Conservation (phyloP, 1,140 invertebrate species). For the Pectinophora gossypiella region DNA sequence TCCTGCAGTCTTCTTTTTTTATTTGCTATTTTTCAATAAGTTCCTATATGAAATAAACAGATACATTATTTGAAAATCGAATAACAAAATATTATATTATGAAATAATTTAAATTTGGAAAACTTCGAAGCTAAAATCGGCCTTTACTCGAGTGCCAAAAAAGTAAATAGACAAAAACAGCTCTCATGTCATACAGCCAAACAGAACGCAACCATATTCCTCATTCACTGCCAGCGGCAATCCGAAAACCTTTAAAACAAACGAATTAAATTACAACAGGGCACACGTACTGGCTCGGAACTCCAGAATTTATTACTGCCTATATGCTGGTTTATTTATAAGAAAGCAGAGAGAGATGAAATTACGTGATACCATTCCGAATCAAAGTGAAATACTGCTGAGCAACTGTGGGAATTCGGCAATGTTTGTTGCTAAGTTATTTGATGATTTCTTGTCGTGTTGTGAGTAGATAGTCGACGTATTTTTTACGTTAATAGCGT, state of each 20-base stretch:
- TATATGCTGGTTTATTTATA: slow-evolving; percentile 72
- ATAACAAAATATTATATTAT: too few relatives aligned
- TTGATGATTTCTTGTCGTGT: neutral
- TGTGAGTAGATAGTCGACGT: too few relatives aligned
- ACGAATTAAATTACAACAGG: slow-evolving; percentile 58
- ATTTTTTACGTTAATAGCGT: neutral
- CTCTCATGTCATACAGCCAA: too few relatives aligned
- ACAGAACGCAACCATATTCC: too few relatives aligned
- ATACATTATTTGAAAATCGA: too few relatives aligned
- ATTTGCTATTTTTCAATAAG: too few relatives aligned
- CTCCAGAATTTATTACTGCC: slow-evolving; percentile 64
- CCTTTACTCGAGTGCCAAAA: too few relatives aligned
- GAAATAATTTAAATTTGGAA: too few relatives aligned
- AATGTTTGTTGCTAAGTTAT: neutral
- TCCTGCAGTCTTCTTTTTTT: too few relatives aligned
- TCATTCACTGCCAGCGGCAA: slow-evolving; percentile 35
- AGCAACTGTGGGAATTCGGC: neutral
- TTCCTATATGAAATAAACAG: too few relatives aligned
- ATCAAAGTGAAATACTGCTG: slow-evolving; percentile 61
- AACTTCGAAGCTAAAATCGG: too few relatives aligned
- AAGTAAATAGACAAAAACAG: too few relatives aligned
- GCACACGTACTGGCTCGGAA: slow-evolving; percentile 48
- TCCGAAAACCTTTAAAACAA: slow-evolving; percentile 40
- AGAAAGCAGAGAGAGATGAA: slow-evolving; percentile 68
- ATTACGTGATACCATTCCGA: slow-evolving; percentile 72